Conservation (phyloP, 2,113 vertebrate genomes). For the Mobula birostris region DNA sequence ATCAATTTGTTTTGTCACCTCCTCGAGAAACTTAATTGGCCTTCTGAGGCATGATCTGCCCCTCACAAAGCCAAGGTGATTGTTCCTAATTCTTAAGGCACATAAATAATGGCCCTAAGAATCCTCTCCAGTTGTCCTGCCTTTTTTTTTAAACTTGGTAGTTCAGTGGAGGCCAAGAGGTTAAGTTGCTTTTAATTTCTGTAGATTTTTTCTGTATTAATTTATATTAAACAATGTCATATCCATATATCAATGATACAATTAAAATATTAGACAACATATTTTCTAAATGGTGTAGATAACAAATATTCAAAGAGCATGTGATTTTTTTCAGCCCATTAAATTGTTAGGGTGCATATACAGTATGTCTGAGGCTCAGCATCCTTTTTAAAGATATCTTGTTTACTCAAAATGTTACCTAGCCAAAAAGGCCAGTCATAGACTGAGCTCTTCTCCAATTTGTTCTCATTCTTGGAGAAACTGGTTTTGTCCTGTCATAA, state of each 20-base stretch:
- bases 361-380: background rate
- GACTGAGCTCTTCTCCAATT: background rate
- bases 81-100: too few species aligned
- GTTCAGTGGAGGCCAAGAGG: background rate
- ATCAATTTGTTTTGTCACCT: too few species aligned
- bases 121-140: background rate
- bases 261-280: background rate
- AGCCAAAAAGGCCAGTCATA: background rate
- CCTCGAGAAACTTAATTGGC: too few species aligned
- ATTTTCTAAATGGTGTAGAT: background rate
- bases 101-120: too few species aligned
- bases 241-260: background rate
- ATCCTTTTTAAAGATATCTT: background rate
- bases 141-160: background rate
- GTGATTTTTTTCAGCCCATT: background rate
- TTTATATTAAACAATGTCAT: background rate
- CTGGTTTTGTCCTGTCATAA: background rate
- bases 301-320: background rate
- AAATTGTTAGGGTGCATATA: background rate
- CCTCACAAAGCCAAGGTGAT: too few species aligned
- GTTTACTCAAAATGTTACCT: background rate
- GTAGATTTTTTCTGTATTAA: background rate
- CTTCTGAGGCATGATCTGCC: too few species aligned
- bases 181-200: background rate
- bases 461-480: background rate